A percentile compares a stretch with the other conserved stretches of the same genome.
phyloP scores from a whole-genome alignment of 1,140 invertebrate species.

The Eriosoma lanigerum region DNA sequence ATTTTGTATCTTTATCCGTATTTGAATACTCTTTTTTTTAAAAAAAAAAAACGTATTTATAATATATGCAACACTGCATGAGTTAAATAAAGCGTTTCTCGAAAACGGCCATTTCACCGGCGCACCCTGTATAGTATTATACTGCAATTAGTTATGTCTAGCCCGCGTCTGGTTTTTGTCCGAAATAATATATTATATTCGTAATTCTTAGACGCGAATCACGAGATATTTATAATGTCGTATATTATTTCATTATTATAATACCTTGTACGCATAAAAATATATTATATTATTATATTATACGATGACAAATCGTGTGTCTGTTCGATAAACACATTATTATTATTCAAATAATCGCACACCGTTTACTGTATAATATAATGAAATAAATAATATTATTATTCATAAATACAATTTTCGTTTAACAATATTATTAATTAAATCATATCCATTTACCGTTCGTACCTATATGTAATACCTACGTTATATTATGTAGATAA shows the following conservation, averaged over 20 bases:
- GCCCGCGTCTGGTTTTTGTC: too few relatives aligned
- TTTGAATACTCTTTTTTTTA: too few relatives aligned
- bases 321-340: background rate
- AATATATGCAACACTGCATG: too few relatives aligned
- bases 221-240: background rate
- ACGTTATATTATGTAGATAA: too few relatives aligned
- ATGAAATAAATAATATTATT: too few relatives aligned
- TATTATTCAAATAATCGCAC: background rate
- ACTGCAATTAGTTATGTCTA: too few relatives aligned
- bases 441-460: background rate
- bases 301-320: constrained; percentile 20
- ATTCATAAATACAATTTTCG: too few relatives aligned
- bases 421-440: background rate
- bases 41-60: too few relatives aligned
- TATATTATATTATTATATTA: background rate
- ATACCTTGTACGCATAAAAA: background rate
- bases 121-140: too few relatives aligned
- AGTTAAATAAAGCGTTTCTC: too few relatives aligned
- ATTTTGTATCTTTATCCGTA: too few relatives aligned
- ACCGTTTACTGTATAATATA: background rate
- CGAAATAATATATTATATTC: background rate
- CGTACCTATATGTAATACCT: background rate
- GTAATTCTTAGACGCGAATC: background rate
- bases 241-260: background rate
- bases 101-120: too few relatives aligned